Base-by-base conservation (phyloP, 1,140 invertebrate genomes). In the Meteorus sp. region DNA sequence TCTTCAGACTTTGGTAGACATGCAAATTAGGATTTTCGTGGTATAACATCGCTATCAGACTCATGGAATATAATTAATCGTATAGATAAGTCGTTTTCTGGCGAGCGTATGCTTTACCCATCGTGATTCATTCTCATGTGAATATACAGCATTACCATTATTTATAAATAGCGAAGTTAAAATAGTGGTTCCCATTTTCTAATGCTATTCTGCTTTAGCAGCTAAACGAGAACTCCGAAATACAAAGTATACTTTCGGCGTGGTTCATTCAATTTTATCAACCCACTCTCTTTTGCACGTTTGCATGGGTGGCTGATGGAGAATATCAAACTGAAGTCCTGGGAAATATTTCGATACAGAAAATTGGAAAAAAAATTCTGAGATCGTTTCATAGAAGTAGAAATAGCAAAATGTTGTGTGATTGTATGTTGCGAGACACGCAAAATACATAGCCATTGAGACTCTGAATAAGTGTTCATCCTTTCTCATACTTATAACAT, bases 1-100 rank as follows among this genome's bases (percentile, higher is more conserved):
- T 5, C 51, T 59, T 53, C 62, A 57, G 63, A 64, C 65, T 66
- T 68, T 64, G 70, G 59, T 65, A 59, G 25, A 61, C 61, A 74
- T 74, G 72, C 72, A 74, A 73, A 74, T 73, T 70, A 72, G 71
- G 45, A 48, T 48, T 48, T 31, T n/a, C 23, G 25, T 48, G 25
- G 25, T n/a, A n/a, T n/a, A n/a, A n/a, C 23, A 48, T 31, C 27
- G 23, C 25, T n/a, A 48, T 11, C 22, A 29, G 4, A 29, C 45
- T 29, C 45, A n/a, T 48, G 9, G 19, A 48, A 48, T 48, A 48
- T 48, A 48, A 48, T 48, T 31, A 48, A 48, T 33, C 45, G 17
- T 17, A 11, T 48, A 23, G 27, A 29, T 29, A 29, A 29, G 27
- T 29, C 27, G 4, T 9, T 29, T 9, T 29, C n/a, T n/a, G n/a